Evolutionary conservation across 2,113 vertebrate genomes (phyloP).

Genomic region (Patagioenas fasciata): DNA sequence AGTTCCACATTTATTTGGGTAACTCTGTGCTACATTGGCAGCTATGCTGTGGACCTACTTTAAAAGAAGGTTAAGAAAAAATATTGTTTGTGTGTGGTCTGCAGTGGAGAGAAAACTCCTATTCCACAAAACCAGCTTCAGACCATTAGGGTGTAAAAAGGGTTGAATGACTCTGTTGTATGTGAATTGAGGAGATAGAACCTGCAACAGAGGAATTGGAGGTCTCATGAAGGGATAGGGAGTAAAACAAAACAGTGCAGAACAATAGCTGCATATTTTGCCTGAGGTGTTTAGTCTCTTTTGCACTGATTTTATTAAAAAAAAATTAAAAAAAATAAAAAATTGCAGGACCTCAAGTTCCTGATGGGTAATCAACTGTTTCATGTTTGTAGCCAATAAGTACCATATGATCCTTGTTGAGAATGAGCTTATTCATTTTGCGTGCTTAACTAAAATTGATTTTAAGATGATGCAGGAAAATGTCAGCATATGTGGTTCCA

Average conservation of each 20-base stretch:
- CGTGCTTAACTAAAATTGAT: neutral
- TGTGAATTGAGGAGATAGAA: neutral
- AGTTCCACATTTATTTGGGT: neutral
- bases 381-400: neutral
- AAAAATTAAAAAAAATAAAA: neutral
- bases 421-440: neutral
- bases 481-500: constrained; percentile 44
- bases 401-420: neutral
- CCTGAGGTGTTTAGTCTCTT: neutral
- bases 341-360: neutral
- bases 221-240: neutral
- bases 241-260: neutral
- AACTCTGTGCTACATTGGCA: neutral
- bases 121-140: neutral
- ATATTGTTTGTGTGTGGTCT: neutral
- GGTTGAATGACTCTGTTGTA: neutral
- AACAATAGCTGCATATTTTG: neutral
- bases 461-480: constrained; percentile 13
- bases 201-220: neutral
- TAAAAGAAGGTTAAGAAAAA: neutral
- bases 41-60: neutral
- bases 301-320: neutral
- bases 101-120: neutral
- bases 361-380: neutral
- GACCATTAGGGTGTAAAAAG: neutral